Evolutionary conservation across 2,797 vertebrate species (phyloP), one percentile per base, ranked within the genome.

Genomic region (Sebastes paucispinis): DNA sequence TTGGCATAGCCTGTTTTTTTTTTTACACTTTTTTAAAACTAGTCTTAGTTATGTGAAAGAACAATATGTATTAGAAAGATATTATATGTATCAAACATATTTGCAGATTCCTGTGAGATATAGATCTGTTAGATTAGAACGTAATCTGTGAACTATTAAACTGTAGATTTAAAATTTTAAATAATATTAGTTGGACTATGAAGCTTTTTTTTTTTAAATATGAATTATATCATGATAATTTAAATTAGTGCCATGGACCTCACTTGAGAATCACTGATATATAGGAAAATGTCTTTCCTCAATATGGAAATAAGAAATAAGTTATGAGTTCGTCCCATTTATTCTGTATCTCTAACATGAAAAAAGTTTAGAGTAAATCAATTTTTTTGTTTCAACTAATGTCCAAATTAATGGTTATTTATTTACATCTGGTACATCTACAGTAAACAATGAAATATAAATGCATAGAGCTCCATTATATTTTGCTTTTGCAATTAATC

Each of bases 1-100:
- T 43, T 18, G 14, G 43, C 0, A 0, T 47, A 47, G 43, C 16
- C 43, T 39, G 0, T 14, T 39, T 39, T 0, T 47, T 47, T 47
- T 47, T 47, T 47, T 16, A 47, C 16, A 47, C 43, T 47, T 47
- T 47, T 47, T 47, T 47, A 47, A 47, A 47, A 47, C 43, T 47
- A 47, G 7, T 47, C 16, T 47, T 47, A 47, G 43, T 47, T 47
- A 47, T 47, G 43, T 47, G 43, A 47, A 47, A 47, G 43, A 47
- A 47, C 43, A 47, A 47, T 47, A 47, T 47, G 16, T 18, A 47
- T 47, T 47, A 47, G 16, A 47, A 47, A 18, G 43, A 47, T 47
- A 47, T 18, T 47, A 18, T 47, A 47, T 18, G 16, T 47, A 18
- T 47, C 0, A 0, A 47, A 47, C 43, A 47, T 47, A 47, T 47